phyloP scores from a whole-genome alignment of 2,113 vertebrate genomes.

The Rutilus rutilus region DNA sequence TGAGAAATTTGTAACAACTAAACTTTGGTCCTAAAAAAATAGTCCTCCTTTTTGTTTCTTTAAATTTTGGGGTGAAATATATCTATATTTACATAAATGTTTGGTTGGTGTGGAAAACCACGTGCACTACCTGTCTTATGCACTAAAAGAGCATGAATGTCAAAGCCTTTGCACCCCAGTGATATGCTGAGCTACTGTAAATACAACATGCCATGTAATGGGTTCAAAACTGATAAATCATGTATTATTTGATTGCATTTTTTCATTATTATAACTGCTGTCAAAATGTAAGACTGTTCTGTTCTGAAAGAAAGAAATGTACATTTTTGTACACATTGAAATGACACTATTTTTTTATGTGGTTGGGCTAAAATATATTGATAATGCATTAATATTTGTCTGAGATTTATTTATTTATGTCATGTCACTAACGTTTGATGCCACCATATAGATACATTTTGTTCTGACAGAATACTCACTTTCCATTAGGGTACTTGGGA shows the following conservation, averaged over 20 bases:
- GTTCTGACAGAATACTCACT: no score
- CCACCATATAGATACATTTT: no score
- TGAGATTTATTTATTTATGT: constrained; percentile 2
- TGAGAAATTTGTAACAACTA: neutral
- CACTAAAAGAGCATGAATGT: constrained; percentile 35
- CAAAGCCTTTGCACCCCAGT: constrained; percentile 28
- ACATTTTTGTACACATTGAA: constrained; percentile 71
- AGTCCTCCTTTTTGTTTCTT: neutral
- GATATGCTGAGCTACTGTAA: constrained; percentile 44
- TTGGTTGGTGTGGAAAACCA: neutral
- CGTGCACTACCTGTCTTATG: neutral
- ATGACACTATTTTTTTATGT: constrained; percentile 74
- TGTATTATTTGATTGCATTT: constrained; percentile 22
- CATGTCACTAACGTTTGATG: neutral
- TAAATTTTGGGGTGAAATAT: neutral
- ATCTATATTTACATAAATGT: no score
- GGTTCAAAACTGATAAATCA: constrained; percentile 19
- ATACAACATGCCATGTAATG: constrained; percentile 55
- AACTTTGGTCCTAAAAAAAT: neutral
- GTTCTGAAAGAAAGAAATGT: constrained; percentile 64
- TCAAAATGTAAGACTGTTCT: constrained; percentile 57
- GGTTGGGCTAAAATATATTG: constrained; percentile 72
- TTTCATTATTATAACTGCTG: constrained; percentile 21
- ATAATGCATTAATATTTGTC: constrained; percentile 71
- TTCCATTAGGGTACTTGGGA: no score